These are phyloP conservation scores for Pterocles gutturalis DNA, from an alignment of 2,113 vertebrate species.

Conservation along the genomic window DNA sequence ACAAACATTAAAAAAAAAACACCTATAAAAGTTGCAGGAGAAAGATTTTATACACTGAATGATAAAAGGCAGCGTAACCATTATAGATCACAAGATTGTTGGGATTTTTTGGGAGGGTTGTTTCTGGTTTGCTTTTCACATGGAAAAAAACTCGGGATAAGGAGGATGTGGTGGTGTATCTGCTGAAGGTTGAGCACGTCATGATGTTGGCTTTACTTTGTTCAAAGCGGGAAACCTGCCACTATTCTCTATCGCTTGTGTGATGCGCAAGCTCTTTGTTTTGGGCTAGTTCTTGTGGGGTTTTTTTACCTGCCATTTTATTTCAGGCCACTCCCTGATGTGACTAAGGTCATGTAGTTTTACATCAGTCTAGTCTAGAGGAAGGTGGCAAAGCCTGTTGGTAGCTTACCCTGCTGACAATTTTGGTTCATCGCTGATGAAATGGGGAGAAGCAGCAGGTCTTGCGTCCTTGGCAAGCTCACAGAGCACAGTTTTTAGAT, in stretches of 20 bases:
- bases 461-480: fast-evolving
- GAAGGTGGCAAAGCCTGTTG: neutral
- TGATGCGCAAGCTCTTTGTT: neutral
- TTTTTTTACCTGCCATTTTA: neutral
- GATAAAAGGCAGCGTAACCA: neutral
- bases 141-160: neutral
- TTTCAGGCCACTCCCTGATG: neutral
- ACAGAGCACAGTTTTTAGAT: fast-evolving
- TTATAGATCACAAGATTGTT: neutral
- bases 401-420: fast-evolving
- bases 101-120: fast-evolving
- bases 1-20: neutral
- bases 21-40: neutral
- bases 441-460: neutral
- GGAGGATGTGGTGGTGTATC: neutral
- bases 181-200: neutral
- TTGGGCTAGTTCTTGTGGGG: neutral
- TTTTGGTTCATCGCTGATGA: fast-evolving
- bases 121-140: neutral
- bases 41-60: neutral
- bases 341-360: neutral
- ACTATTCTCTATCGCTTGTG: fast-evolving
- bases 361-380: neutral
- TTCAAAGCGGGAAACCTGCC: neutral
- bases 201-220: neutral